Conservation (phyloP, 2,113 vertebrate species). For the Oryzias javanicus region DNA sequence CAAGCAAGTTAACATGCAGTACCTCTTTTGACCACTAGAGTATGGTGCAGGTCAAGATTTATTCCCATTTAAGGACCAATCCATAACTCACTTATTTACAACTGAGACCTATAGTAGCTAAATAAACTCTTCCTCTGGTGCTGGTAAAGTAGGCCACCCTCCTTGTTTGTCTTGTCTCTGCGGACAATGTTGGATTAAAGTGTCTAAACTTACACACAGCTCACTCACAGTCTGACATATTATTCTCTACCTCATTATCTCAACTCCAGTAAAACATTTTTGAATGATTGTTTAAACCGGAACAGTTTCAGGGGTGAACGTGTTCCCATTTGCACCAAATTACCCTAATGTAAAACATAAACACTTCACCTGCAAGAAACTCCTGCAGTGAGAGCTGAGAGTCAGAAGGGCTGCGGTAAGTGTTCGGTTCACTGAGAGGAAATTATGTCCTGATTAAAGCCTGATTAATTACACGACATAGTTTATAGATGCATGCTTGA, state of each 20-base stretch:
- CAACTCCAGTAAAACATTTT: slow-evolving; percentile 27
- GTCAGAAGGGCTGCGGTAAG: not conserved
- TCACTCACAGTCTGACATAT: slow-evolving; percentile 14
- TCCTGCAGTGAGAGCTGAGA: not conserved
- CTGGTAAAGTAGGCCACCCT: slow-evolving; percentile 12
- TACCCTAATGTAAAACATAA: slow-evolving; percentile 34
- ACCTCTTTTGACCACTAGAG: slow-evolving; percentile 45
- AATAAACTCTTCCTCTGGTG: slow-evolving; percentile 27
- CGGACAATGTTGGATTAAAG: not conserved
- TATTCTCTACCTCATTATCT: slow-evolving; percentile 40
- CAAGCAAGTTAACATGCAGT: slow-evolving; percentile 22
- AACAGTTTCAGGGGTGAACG: slow-evolving; percentile 25
- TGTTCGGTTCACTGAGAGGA: slow-evolving; percentile 3
- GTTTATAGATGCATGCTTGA: not conserved
- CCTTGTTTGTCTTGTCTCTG: not conserved
- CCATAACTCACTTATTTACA: slow-evolving; percentile 29
- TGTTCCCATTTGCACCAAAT: slow-evolving; percentile 34
- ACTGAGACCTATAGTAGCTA: slow-evolving; percentile 37
- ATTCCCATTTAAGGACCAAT: slow-evolving; percentile 7
- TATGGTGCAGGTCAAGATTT: slow-evolving; percentile 40
- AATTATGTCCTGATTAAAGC: slow-evolving; percentile 23
- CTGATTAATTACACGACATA: slow-evolving; percentile 4
- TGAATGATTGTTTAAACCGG: slow-evolving; percentile 16
- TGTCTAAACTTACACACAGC: slow-evolving; percentile 2
- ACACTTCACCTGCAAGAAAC: slow-evolving; percentile 28